These are phyloP conservation scores for Eudemis profundana DNA, from an alignment of 2,888 invertebrate genomes.

Conservation along the genomic window DNA sequence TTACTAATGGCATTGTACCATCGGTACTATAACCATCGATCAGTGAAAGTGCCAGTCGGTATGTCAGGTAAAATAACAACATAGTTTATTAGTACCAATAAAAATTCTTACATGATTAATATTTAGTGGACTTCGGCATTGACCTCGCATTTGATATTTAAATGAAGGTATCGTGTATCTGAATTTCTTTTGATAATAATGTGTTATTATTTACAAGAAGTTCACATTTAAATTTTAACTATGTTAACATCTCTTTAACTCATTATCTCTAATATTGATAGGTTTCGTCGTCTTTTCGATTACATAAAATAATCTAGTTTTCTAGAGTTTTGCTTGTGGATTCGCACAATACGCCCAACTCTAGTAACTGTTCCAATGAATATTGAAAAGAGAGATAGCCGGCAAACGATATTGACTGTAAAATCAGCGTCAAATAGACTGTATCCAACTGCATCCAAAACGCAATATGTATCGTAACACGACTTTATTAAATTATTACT, in stretches of 20 bases:
- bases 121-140: neutral
- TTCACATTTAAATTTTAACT: too few species aligned
- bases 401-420: too few species aligned
- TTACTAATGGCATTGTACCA: neutral
- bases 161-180: slow-evolving; percentile 21
- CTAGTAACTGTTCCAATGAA: neutral
- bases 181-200: slow-evolving; percentile 11
- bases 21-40: neutral
- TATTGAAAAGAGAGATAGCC: neutral
- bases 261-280: too few species aligned
- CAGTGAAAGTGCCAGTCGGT: slow-evolving; percentile 26
- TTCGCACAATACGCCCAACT: neutral
- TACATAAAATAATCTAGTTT: neutral
- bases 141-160: slow-evolving; percentile 34
- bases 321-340: neutral
- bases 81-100: slow-evolving; percentile 1
- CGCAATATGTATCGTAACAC: too few species aligned
- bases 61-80: neutral
- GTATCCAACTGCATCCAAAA: too few species aligned
- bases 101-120: slow-evolving; percentile 33
- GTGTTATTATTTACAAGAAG: neutral
- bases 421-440: too few species aligned
- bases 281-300: too few species aligned
- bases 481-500: too few species aligned
- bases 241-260: too few species aligned